Conservation (phyloP, 2,888 invertebrate species). For the Selenia dentaria region DNA sequence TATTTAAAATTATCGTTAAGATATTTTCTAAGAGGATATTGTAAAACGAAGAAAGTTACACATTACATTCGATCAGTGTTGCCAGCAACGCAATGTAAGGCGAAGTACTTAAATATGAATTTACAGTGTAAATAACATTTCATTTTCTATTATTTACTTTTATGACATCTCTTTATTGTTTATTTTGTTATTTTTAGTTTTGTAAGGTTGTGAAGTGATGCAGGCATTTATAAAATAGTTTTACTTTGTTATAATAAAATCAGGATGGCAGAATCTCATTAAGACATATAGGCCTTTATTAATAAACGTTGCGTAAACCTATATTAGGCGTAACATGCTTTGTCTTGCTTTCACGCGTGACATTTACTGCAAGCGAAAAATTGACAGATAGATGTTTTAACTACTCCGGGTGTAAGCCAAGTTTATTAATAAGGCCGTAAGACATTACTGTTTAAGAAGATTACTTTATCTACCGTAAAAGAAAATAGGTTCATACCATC, state of each 20-base stretch:
- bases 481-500: no score
- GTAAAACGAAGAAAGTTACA: no score
- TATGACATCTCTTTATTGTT: conserved; percentile 17
- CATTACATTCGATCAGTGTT: conserved; percentile 29
- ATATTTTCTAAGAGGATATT: conserved; percentile 19
- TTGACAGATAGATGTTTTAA: no score
- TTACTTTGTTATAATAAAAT: no score
- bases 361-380: no score
- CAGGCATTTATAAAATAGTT: conserved; percentile 40
- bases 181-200: conserved; percentile 39
- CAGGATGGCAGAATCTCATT: conserved; percentile 9
- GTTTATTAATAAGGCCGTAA: no score
- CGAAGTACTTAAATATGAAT: conserved; percentile 56
- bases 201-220: conserved; percentile 56
- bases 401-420: no score
- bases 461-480: no score
- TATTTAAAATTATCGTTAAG: conserved; percentile 31
- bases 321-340: no score
- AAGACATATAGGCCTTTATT: neutral
- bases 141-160: conserved; percentile 14
- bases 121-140: conserved; percentile 18
- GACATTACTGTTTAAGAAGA: no score
- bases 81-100: conserved; percentile 42
- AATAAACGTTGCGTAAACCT: no score
- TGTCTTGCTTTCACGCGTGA: no score